phyloP scores from a whole-genome alignment of 2,113 vertebrate genomes.

The Columba janthina region DNA sequence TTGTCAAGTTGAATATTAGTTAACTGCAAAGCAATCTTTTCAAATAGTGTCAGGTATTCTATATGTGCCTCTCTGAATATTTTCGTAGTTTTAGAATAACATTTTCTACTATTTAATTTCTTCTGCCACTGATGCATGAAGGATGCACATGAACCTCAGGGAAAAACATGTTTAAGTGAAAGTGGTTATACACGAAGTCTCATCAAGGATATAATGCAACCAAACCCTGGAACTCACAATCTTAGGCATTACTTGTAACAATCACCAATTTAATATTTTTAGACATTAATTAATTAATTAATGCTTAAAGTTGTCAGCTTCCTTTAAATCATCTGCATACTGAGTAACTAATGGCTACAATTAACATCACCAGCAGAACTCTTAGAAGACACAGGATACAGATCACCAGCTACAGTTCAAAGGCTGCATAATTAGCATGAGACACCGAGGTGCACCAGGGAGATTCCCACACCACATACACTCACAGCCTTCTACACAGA shows the following conservation, averaged over 20 bases:
- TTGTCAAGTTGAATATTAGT: background rate
- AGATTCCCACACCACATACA: background rate
- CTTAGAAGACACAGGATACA: background rate
- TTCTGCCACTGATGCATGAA: background rate
- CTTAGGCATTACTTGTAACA: background rate
- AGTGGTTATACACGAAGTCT: background rate
- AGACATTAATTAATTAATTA: background rate
- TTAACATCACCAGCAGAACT: constrained; percentile 10
- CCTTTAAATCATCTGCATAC: background rate
- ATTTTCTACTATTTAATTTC: background rate
- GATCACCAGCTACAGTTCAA: background rate
- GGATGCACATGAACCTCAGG: background rate
- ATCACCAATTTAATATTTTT: background rate
- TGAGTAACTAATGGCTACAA: background rate
- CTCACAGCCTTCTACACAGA: background rate
- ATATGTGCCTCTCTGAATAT: background rate
- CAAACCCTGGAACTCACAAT: background rate
- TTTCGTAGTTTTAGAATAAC: background rate
- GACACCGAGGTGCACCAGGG: rapidly evolving
- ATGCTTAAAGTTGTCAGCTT: constrained; percentile 9
- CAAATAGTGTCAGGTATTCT: background rate
- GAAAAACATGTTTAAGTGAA: background rate
- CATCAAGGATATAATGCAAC: background rate
- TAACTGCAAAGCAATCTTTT: background rate
- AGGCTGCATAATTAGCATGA: background rate